Evolutionary conservation across 2,888 invertebrate species (phyloP).

Genomic region (Callyntrura guangdongensis): DNA sequence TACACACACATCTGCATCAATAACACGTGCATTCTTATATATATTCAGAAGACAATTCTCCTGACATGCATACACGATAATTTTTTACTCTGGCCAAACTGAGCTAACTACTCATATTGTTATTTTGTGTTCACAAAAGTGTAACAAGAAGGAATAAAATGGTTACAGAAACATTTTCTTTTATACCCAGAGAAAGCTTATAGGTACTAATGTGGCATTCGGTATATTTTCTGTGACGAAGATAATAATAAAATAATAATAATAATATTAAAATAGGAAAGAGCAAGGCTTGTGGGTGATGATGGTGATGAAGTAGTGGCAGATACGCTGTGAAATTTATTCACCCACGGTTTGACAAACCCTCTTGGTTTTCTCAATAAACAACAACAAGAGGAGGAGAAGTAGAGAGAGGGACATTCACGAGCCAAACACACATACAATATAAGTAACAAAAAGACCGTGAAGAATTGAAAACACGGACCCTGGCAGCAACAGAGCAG

Average conservation of each 20-base stretch:
- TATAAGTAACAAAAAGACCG: conserved; percentile 48
- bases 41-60: conserved; percentile 57
- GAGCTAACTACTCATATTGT: background rate
- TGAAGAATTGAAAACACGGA: conserved; percentile 51
- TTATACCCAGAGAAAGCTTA: background rate
- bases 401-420: conserved; percentile 70
- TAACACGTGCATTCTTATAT: conserved; percentile 69
- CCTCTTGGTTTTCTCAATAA: conserved; percentile 40
- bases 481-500: background rate
- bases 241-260: conserved; percentile 42
- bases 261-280: conserved; percentile 51
- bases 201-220: background rate
- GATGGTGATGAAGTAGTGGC: conserved; percentile 50
- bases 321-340: conserved; percentile 75
- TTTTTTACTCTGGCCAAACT: background rate
- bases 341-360: conserved; percentile 66
- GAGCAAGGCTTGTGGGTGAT: conserved; percentile 12
- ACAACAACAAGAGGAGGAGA: conserved; percentile 13
- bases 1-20: conserved; percentile 58
- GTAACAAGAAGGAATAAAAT: background rate
- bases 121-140: background rate
- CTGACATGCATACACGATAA: conserved; percentile 59
- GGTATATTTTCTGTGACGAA: conserved; percentile 3
- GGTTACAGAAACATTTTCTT: background rate
- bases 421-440: conserved; percentile 45